A percentile compares a stretch with the other conserved stretches of the same genome.
Conservation (phyloP, 2,113 vertebrate species). For the Heptranchias perlo region DNA sequence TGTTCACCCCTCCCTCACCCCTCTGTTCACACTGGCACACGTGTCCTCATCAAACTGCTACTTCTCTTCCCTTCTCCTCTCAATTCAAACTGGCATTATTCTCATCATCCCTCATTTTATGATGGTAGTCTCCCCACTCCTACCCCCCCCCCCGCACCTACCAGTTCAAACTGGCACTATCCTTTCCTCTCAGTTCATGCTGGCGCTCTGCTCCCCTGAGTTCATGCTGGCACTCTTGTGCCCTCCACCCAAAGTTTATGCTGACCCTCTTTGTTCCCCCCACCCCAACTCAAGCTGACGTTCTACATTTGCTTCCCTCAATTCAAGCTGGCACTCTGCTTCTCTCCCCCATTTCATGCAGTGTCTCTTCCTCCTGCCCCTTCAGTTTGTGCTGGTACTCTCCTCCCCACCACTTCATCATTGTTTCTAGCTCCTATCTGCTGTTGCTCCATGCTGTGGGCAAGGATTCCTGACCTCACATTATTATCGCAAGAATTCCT, state of each 20-base stretch:
- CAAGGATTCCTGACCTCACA: not conserved
- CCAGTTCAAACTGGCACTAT: not conserved
- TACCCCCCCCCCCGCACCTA: not conserved
- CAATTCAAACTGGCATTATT: not conserved
- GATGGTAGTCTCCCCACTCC: not conserved
- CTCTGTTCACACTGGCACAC: not conserved
- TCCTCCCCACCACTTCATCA: not conserved
- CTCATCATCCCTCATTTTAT: not conserved
- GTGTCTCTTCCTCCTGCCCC: too few species aligned
- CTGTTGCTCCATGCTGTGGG: not conserved
- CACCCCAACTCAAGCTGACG: too few species aligned
- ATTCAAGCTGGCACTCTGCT: too few species aligned
- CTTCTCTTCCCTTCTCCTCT: not conserved
- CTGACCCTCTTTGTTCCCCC: too few species aligned
- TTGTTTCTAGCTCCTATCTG: not conserved
- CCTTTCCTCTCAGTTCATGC: not conserved
- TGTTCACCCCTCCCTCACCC: not conserved
- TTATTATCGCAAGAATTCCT: not conserved
- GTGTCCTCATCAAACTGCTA: not conserved
- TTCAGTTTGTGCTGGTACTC: not conserved
- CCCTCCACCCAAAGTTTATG: too few species aligned
- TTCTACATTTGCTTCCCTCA: too few species aligned
- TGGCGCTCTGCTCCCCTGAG: not conserved
- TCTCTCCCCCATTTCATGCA: too few species aligned
- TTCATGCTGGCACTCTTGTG: not conserved